Percentiles rank a stretch among this genome's conserved stretches.
Evolutionary conservation across 2,797 vertebrate species (phyloP).

Genomic region (Triplophysa yarkandensis): DNA sequence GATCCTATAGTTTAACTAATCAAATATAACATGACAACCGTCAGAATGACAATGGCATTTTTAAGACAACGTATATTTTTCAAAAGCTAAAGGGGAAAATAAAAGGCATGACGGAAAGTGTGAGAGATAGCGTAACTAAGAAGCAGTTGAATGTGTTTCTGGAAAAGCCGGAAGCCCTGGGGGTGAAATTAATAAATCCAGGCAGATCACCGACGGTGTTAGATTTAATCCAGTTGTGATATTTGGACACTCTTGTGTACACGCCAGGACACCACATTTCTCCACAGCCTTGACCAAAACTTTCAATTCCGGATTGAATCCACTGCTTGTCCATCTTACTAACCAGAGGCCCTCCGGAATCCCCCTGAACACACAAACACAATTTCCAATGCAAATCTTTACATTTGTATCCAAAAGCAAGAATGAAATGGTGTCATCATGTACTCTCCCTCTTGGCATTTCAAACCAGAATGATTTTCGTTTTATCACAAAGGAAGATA

Average conservation of each 20-base stretch:
- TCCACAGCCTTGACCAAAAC: conserved; percentile 21
- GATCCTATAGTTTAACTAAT: no score
- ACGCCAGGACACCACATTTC: conserved; percentile 8
- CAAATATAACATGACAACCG: no score
- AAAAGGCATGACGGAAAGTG: background rate
- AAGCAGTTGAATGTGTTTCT: background rate
- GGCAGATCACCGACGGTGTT: background rate
- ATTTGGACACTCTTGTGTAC: conserved; percentile 49
- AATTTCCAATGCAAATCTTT: no score
- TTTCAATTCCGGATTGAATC: conserved; percentile 48
- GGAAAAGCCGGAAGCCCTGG: background rate
- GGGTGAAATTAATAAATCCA: background rate
- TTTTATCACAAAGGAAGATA: no score
- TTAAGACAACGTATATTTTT: background rate
- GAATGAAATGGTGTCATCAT: no score
- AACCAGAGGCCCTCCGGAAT: background rate
- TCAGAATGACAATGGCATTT: no score
- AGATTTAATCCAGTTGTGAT: conserved; percentile 42
- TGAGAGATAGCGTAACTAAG: background rate
- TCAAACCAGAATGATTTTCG: no score
- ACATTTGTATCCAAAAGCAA: no score
- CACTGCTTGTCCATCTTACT: conserved; percentile 7
- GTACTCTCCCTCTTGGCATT: no score
- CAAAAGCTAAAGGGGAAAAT: background rate
- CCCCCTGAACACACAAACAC: background rate